Percentiles rank a stretch among this genome's conserved stretches.
phyloP scores from a whole-genome alignment of 2,113 vertebrate species.

The Lota lota region DNA sequence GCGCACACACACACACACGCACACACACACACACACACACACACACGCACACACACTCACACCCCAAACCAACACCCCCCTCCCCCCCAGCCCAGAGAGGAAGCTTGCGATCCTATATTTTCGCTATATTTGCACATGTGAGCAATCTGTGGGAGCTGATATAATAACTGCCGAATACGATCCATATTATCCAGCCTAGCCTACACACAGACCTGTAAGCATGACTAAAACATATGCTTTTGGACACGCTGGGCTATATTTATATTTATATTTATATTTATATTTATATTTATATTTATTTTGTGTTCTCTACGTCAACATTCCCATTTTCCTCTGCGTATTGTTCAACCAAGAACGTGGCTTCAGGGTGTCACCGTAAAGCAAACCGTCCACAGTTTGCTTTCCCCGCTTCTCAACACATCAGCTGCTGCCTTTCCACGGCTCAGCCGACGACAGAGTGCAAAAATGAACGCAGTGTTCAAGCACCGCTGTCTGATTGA shows the following conservation, averaged over 20 bases:
- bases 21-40: constrained; percentile 44
- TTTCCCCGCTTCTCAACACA: neutral
- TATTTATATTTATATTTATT: constrained; percentile 28
- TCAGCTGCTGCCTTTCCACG: neutral
- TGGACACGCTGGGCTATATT: constrained; percentile 42
- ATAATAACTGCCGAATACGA: no score
- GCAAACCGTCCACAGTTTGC: neutral
- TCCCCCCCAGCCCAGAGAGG: constrained; percentile 40
- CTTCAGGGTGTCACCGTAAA: neutral
- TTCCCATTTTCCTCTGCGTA: constrained; percentile 1
- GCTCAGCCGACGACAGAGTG: neutral
- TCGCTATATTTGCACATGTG: neutral
- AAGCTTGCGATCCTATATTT: constrained; percentile 31
- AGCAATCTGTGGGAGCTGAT: no score
- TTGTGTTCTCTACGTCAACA: constrained; percentile 6
- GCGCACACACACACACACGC: constrained; percentile 36
- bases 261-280: constrained; percentile 18
- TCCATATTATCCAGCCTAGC: neutral
- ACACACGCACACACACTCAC: constrained; percentile 12
- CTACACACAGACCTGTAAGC: neutral
- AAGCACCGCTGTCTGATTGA: no score
- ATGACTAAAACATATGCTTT: neutral
- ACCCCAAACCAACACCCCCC: constrained; percentile 47
- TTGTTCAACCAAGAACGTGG: neutral
- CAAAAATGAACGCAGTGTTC: neutral